Conservation (phyloP, 2,888 invertebrate genomes). For the Ophioninae sp. region DNA sequence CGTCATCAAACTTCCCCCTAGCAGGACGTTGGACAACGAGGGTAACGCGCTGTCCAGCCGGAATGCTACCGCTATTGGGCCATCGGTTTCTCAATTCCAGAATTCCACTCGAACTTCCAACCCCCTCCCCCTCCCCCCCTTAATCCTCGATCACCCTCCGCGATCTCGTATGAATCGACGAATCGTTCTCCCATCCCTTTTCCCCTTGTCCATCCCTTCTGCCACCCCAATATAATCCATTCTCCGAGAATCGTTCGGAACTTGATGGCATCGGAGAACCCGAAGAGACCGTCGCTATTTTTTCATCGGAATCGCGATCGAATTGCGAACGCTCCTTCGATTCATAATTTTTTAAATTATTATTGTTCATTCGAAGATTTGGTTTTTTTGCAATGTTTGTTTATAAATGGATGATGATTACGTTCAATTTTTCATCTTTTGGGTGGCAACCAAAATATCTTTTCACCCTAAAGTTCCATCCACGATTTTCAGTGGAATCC, state of each 20-base stretch:
- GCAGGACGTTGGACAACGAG: conserved; percentile 34
- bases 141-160: conserved; percentile 38
- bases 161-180: conserved; percentile 22
- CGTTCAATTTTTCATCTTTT: too few relatives aligned
- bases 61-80: conserved; percentile 66
- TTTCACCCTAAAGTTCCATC: too few relatives aligned
- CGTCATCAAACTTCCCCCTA: conserved; percentile 51
- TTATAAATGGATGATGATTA: too few relatives aligned
- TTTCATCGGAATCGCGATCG: conserved; percentile 46
- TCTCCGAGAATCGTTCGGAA: conserved; percentile 53
- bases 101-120: conserved; percentile 63
- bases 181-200: conserved; percentile 20
- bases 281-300: conserved; percentile 44
- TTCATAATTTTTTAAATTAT: neutral
- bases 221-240: conserved; percentile 58
- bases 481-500: too few relatives aligned
- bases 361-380: too few relatives aligned
- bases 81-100: conserved; percentile 66
- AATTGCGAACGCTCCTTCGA: conserved; percentile 39
- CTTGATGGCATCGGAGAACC: conserved; percentile 5
- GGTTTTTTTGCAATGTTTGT: too few relatives aligned
- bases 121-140: conserved; percentile 36
- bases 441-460: too few relatives aligned
- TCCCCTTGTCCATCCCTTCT: conserved; percentile 17
- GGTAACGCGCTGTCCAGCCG: conserved; percentile 57